Percentiles rank a stretch among this genome's conserved stretches.
These are phyloP conservation scores for Colaptes auratus DNA, from an alignment of 2,113 vertebrate genomes.

Conservation along the genomic window DNA sequence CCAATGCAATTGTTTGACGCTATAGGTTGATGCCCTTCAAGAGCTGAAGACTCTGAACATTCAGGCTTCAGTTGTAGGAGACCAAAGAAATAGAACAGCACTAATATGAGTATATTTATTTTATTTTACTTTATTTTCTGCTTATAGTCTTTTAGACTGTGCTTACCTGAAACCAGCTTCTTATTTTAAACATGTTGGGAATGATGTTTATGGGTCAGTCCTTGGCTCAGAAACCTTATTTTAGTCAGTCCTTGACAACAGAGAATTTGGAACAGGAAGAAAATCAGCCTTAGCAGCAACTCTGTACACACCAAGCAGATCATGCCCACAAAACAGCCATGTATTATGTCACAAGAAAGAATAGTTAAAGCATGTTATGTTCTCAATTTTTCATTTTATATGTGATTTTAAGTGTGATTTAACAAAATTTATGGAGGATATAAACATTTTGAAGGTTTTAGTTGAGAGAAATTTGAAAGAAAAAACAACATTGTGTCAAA, in stretches of 20 bases:
- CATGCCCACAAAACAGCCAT: not conserved
- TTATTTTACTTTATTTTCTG: not conserved
- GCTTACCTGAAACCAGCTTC: not conserved
- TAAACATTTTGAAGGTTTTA: no score
- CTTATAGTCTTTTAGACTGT: not conserved
- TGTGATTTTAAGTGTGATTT: no score
- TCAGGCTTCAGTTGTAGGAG: not conserved
- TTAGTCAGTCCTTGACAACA: not conserved
- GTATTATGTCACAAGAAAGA: no score
- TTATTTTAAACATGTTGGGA: conserved; percentile 25
- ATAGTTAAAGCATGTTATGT: no score
- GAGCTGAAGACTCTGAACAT: not conserved
- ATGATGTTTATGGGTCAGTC: conserved; percentile 15
- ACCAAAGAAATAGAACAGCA: not conserved
- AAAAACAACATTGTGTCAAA: no score
- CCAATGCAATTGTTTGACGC: not conserved
- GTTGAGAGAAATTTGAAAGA: no score
- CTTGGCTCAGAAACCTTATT: conserved; percentile 25
- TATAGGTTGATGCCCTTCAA: not conserved
- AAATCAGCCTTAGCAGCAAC: not conserved
- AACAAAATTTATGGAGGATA: no score
- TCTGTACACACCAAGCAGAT: not conserved
- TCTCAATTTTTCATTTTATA: no score
- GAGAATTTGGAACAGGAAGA: not conserved
- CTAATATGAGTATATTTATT: not conserved